Evolutionary conservation across 2,113 vertebrate species (phyloP), one percentile per base, ranked within the genome.

Genomic region (Tichodroma muraria): DNA sequence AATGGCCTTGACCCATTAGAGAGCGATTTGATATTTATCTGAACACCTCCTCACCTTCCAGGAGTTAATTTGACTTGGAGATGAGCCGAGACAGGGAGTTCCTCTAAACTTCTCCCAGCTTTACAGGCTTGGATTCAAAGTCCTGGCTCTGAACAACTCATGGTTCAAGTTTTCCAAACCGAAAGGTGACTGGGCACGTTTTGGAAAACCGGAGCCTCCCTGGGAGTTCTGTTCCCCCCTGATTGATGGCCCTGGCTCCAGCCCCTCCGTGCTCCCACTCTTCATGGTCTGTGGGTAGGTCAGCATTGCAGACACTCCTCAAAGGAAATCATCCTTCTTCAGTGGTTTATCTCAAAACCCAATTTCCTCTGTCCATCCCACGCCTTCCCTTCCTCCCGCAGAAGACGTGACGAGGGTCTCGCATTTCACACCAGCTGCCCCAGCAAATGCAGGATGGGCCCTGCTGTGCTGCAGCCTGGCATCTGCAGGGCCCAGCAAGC

Each of bases 391-490:
- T 53, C 24, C 81, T 81, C 17, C 77, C 25, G 28, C 56, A 49
- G 57, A 71, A 92, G 53, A 75, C 8, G 4, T 64, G 86, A 82
- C 9, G 24, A 9, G 23, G 77, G 52, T 93, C 92, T 96, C 24
- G 2, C 21, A 1, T 96, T 95, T 97, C 83, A 30, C 80, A 50
- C 53, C 70, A 65, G 89, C 88, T 97, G 95, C 95, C 80, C 69
- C 59, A 93, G 88, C 63, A 80, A 47, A 56, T 33, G 72, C 81
- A 85, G 68, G 66, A 60, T 42, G 42, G 28, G 52, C 49, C 92
- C 77, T 80, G 57, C 96, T 93, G 94, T 88, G 85, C 93, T 85
- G 87, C 69, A 93, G 92, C 77, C 90, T 96, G 97, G 91, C 91
- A 94, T 71, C 69, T 75, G 60, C 71, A 4, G 6, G 30, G 66